phyloP scores from a whole-genome alignment of 2,113 vertebrate genomes.

The Hassar affinis region DNA sequence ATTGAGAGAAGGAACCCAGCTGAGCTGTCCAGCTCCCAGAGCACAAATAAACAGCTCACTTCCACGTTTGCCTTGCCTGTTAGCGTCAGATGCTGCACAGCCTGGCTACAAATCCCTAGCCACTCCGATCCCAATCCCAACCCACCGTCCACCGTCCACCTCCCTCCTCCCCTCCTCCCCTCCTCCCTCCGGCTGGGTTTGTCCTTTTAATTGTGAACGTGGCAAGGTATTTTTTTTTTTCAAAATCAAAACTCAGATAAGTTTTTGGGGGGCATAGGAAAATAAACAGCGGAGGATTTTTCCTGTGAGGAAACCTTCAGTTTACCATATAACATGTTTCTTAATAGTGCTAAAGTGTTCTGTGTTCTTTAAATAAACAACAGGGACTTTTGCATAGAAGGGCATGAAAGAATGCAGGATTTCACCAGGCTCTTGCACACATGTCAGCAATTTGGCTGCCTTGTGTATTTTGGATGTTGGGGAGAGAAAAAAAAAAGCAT shows the following conservation, averaged over 20 bases:
- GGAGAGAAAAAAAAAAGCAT: slow-evolving; percentile 80
- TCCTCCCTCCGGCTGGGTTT: background rate
- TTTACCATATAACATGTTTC: slow-evolving; percentile 85
- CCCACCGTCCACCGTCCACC: background rate
- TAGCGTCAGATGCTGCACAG: slow-evolving; percentile 62
- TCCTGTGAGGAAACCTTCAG: slow-evolving; percentile 80
- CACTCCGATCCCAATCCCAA: background rate
- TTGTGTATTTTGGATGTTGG: slow-evolving; percentile 94
- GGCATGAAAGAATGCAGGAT: slow-evolving; percentile 91
- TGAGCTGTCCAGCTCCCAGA: slow-evolving; percentile 49
- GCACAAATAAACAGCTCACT: slow-evolving; percentile 70
- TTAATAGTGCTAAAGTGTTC: slow-evolving; percentile 93
- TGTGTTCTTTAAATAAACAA: slow-evolving; percentile 95
- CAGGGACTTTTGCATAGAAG: slow-evolving; percentile 82
- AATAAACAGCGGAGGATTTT: slow-evolving; percentile 81
- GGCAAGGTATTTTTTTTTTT: slow-evolving; percentile 72
- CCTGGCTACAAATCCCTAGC: slow-evolving; percentile 42
- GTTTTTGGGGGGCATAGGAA: slow-evolving; percentile 73
- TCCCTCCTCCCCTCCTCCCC: background rate
- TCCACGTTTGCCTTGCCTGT: slow-evolving; percentile 70
- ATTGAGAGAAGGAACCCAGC: slow-evolving; percentile 57
- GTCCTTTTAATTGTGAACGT: slow-evolving; percentile 68
- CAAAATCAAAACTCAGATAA: slow-evolving; percentile 78
- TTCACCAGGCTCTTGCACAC: slow-evolving; percentile 83
- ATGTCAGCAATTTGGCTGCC: slow-evolving; percentile 97